These are phyloP conservation scores for Cladopsammia gracilis DNA, from an alignment of 64 coral and sea anemone genomes.

Conservation along the genomic window DNA sequence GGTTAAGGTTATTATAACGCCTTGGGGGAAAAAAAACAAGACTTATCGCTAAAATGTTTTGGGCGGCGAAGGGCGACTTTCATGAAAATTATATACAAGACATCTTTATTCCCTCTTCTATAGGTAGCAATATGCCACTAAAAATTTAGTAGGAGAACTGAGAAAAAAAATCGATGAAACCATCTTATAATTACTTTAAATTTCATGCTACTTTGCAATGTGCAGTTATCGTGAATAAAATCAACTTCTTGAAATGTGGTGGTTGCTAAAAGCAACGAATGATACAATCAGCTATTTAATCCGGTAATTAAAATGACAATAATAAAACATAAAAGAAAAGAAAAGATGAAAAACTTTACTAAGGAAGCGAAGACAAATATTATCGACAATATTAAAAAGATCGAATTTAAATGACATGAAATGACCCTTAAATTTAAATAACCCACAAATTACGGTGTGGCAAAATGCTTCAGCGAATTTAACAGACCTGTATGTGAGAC, in stretches of 20 bases:
- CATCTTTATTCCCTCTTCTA: no score
- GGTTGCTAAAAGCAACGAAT: conserved; percentile 51
- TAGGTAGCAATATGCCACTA: no score
- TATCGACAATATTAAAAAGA: neutral
- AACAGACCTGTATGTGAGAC: neutral
- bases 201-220: neutral
- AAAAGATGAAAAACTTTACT: neutral
- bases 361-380: neutral
- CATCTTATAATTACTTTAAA: no score
- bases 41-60: neutral
- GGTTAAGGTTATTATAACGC: neutral
- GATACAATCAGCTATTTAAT: conserved; percentile 31
- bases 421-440: neutral
- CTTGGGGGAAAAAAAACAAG: neutral
- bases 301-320: conserved; percentile 17
- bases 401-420: neutral
- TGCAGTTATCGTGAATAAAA: neutral
- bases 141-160: no score
- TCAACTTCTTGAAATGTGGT: neutral
- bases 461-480: neutral
- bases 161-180: no score
- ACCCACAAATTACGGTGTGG: neutral
- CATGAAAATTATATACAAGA: no score
- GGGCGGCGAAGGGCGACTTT: no score
- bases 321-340: neutral